phyloP scores from a whole-genome alignment of 2,888 invertebrate species.

The Osmoderma eremita region DNA sequence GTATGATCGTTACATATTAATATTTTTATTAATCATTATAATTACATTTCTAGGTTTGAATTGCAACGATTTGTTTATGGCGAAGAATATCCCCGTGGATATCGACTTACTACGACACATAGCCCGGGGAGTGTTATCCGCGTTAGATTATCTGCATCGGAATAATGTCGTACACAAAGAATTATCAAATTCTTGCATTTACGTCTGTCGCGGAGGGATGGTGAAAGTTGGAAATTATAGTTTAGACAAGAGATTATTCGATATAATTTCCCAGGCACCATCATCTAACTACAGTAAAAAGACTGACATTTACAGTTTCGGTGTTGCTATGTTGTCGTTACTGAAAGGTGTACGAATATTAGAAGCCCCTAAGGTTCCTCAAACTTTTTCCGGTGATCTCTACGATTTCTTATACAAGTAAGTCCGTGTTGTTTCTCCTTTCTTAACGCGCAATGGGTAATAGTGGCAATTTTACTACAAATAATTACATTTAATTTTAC shows the following conservation, averaged over 20 bases:
- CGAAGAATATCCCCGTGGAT: constrained; percentile 66
- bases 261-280: constrained; percentile 64
- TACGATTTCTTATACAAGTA: constrained; percentile 80
- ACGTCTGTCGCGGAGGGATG: constrained; percentile 61
- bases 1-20: constrained; percentile 58
- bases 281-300: constrained; percentile 68
- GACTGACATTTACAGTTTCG: constrained; percentile 79
- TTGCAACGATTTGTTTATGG: constrained; percentile 65
- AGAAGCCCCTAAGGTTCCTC: constrained; percentile 69
- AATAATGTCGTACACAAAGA: constrained; percentile 86
- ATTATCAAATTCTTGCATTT: constrained; percentile 78
- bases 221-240: constrained; percentile 76
- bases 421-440: constrained; percentile 39
- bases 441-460: too few species aligned
- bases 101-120: constrained; percentile 72
- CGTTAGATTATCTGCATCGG: constrained; percentile 81
- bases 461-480: too few species aligned
- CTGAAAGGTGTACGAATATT: constrained; percentile 67
- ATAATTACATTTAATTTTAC: too few species aligned
- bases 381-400: constrained; percentile 69
- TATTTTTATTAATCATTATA: background rate
- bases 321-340: constrained; percentile 74
- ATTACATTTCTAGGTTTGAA: constrained; percentile 54
- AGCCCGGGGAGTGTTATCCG: constrained; percentile 77
- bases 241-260: constrained; percentile 73